phyloP scores from a whole-genome alignment of 2,113 vertebrate genomes.

The Chunga burmeisteri region DNA sequence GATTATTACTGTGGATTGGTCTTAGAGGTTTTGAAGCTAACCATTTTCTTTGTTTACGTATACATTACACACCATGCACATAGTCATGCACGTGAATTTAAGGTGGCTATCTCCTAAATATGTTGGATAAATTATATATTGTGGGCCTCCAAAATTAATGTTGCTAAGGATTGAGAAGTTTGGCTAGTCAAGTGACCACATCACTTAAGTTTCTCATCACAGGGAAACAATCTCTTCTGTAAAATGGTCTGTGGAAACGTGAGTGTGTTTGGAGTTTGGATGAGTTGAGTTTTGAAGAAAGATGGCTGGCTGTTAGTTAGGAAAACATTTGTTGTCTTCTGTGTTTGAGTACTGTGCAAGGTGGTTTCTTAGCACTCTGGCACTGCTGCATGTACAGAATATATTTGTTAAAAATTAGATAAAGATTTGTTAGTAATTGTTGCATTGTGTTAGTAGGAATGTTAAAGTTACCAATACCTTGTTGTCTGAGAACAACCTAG shows the following conservation, averaged over 20 bases:
- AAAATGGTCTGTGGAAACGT: not conserved
- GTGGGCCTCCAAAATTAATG: not conserved
- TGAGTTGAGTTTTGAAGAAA: not conserved
- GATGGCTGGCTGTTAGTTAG: not conserved
- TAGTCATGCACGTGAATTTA: not conserved
- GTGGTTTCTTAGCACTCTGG: not conserved
- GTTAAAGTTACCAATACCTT: not conserved
- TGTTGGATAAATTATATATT: not conserved
- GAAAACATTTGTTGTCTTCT: not conserved
- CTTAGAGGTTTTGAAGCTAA: not conserved
- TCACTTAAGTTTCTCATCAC: not conserved
- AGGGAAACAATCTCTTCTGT: not conserved
- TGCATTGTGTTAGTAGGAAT: not conserved
- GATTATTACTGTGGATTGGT: not conserved
- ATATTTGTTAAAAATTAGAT: not conserved
- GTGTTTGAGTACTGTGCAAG: not conserved
- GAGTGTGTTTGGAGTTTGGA: not conserved
- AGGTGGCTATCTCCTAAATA: not conserved
- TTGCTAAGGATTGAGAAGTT: not conserved
- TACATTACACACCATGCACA: not conserved
- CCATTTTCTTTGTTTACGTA: rapidly evolving
- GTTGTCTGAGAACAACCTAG: not conserved
- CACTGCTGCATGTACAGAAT: not conserved
- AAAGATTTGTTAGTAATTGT: not conserved
- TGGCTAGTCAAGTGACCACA: not conserved